phyloP scores from a whole-genome alignment of 2,797 vertebrate genomes.

The Luscinia luscinia region DNA sequence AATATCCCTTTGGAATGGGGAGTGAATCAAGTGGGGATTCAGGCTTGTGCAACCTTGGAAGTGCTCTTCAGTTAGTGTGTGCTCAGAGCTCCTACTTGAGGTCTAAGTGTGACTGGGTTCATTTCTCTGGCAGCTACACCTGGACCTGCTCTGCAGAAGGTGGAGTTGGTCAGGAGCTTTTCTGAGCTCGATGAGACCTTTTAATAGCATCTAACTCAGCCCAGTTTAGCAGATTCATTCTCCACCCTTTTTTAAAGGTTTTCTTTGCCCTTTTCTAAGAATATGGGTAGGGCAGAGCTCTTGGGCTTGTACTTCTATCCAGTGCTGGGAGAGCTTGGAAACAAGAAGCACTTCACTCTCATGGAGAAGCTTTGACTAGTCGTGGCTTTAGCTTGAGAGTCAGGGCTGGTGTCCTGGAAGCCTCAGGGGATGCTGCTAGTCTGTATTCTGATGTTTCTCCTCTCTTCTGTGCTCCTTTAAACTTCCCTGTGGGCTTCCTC shows the following conservation, averaged over 20 bases:
- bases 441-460: not conserved
- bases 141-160: not conserved
- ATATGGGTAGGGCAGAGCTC: not conserved
- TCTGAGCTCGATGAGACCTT: not conserved
- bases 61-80: not conserved
- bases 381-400: not conserved
- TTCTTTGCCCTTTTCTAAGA: not conserved
- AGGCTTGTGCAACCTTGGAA: not conserved
- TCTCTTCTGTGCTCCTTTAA: not conserved
- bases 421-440: not conserved
- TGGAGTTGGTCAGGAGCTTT: fast-evolving
- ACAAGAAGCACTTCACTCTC: not conserved
- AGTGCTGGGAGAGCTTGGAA: not conserved
- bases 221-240: not conserved
- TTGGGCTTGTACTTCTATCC: not conserved
- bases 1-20: not conserved
- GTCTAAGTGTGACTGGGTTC: not conserved
- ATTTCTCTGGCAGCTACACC: not conserved
- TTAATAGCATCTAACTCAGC: not conserved
- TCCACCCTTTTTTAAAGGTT: not conserved
- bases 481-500: not conserved
- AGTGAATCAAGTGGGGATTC: not conserved
- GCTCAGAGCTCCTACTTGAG: not conserved
- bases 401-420: not conserved
- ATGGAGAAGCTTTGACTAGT: not conserved